Evolutionary conservation across 2,888 invertebrate genomes (phyloP).

Genomic region (Lithophane socia): DNA sequence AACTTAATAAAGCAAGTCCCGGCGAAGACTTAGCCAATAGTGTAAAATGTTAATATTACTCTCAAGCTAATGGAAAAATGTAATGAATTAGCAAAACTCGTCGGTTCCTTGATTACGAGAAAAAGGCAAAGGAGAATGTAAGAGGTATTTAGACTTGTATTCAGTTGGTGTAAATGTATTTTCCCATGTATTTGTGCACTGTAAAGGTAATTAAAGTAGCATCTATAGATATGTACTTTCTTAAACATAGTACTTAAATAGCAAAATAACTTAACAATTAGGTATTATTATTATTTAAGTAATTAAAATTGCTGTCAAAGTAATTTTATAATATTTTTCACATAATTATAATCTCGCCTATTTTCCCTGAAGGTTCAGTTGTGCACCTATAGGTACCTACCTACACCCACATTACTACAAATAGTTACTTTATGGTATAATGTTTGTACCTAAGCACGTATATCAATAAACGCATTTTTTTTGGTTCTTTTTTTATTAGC

Average conservation of each 20-base stretch:
- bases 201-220: neutral
- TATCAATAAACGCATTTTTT: too few species aligned
- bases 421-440: neutral
- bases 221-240: neutral
- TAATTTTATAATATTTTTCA: neutral
- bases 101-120: conserved; percentile 43
- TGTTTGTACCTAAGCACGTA: neutral
- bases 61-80: conserved; percentile 43
- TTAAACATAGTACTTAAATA: neutral
- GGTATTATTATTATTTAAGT: neutral
- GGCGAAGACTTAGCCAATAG: conserved; percentile 43
- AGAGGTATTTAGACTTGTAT: conserved; percentile 29
- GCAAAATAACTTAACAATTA: neutral
- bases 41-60: conserved; percentile 56
- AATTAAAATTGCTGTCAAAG: neutral
- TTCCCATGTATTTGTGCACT: neutral
- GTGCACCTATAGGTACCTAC: neutral
- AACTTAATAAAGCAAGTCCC: conserved; percentile 26
- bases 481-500: too few species aligned
- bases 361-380: neutral
- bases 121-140: conserved; percentile 34
- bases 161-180: conserved; percentile 23
- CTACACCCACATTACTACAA: neutral
- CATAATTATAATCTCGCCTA: neutral
- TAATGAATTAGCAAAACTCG: conserved; percentile 58